Conservation (phyloP, 1,140 invertebrate genomes). For the Macrocentrus cingulum region DNA sequence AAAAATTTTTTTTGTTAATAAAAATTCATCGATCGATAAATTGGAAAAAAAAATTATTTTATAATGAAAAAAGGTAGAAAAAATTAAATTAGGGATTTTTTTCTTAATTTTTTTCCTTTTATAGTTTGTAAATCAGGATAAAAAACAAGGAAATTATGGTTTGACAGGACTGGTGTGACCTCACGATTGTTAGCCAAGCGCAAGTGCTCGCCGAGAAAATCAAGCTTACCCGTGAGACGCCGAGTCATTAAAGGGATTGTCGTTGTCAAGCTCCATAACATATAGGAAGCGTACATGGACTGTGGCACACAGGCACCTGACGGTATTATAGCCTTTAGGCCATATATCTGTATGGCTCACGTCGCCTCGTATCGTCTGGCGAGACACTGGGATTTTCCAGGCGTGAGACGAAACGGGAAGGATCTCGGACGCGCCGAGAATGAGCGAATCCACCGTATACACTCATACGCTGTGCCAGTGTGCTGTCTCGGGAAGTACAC, state of each 20-base stretch:
- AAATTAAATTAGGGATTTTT: too few species aligned
- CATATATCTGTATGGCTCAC: conserved; percentile 12
- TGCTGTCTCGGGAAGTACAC: conserved; percentile 17
- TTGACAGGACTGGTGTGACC: too few species aligned
- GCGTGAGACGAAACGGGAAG: conserved; percentile 21
- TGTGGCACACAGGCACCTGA: background rate
- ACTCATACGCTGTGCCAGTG: background rate
- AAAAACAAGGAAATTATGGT: too few species aligned
- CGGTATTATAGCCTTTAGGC: background rate
- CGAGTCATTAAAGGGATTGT: conserved; percentile 19
- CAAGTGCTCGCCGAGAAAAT: conserved; percentile 15
- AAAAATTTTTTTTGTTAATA: too few species aligned
- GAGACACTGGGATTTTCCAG: conserved; percentile 21
- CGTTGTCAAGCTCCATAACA: conserved; percentile 4
- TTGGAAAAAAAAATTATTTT: too few species aligned
- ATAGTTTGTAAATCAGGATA: too few species aligned
- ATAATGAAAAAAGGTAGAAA: too few species aligned
- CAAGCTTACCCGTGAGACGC: conserved; percentile 7
- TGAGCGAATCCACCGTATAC: background rate
- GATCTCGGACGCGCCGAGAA: conserved; percentile 10
- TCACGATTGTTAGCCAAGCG: too few species aligned
- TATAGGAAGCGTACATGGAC: background rate
- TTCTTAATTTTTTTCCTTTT: too few species aligned
- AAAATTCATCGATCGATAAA: too few species aligned
- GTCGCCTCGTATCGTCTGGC: conserved; percentile 22